Conservation (phyloP, 2,797 vertebrate genomes). For the Gymnothorax reevesii region DNA sequence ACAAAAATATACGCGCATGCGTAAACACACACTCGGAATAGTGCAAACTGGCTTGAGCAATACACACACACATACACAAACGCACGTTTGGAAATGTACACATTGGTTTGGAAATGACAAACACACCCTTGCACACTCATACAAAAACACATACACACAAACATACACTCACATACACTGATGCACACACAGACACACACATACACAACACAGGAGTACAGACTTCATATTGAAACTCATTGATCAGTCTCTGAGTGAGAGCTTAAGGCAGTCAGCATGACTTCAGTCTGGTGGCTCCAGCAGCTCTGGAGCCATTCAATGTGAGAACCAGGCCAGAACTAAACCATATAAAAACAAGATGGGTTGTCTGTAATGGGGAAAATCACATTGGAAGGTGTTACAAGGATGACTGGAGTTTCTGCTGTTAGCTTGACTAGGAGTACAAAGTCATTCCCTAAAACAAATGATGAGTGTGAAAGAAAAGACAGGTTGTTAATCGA, state of each 20-base stretch:
- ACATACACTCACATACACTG: background rate
- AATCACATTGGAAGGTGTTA: no score
- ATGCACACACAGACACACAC: background rate
- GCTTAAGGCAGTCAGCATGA: background rate
- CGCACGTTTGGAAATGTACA: background rate
- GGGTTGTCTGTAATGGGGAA: background rate
- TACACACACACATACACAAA: background rate
- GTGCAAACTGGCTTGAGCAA: conserved; percentile 3
- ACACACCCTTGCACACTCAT: background rate
- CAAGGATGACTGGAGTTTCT: no score
- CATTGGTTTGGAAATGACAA: background rate
- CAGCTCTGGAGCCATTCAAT: background rate
- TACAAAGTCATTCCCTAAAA: no score
- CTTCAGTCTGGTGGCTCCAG: background rate
- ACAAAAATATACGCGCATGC: conserved; percentile 9
- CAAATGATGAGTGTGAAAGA: no score
- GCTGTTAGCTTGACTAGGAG: no score
- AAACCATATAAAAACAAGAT: background rate
- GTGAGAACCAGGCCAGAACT: background rate
- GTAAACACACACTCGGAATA: background rate
- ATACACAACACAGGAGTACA: background rate
- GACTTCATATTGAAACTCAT: background rate
- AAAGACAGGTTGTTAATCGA: background rate
- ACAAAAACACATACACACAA: background rate
- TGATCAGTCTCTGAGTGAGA: background rate